Base-by-base conservation (phyloP, 2,113 vertebrate genomes). In the Anas platyrhynchos region DNA sequence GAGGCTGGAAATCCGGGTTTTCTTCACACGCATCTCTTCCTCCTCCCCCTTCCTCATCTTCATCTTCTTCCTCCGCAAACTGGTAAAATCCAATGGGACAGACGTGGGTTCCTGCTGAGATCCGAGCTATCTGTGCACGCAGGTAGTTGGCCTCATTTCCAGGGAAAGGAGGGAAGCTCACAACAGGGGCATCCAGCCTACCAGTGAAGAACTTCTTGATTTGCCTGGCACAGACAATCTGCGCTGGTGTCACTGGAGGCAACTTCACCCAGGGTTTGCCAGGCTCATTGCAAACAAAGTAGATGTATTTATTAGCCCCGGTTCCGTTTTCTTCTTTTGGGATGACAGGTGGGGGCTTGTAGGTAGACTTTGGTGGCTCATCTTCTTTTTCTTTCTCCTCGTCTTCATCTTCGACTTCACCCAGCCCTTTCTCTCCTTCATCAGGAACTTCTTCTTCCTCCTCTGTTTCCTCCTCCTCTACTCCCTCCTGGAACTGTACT, bases 121-220 rank as follows among this genome's bases (percentile, higher is more conserved):
- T 99, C 5, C 99, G 98, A 69, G 99, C 99, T 27, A 99, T 99
- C 95, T 99, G 99, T 26, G 99, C 98, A 9, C 99, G 97, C 85
- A 99, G 96, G 80, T 99, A 99, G 95, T 99, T 99, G 86, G 98
- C 96, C 94, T 99, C 99, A 21, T 98, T 99, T 46, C 99, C 99
- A 16, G 98, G 99, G 95, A 99, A 99, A 32, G 99, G 99, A 6
- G 99, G 99, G 82, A 98, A 99, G 94, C 98, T 99, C 72, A 98
- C 79, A 32, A 99, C 29, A 13, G 98, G 98, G 31, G 97, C 90
- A 54, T 99, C 98, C 59, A 99, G 98, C 29, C 88, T 96, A 11
- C 99, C 99, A 1, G 98, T 99, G 97, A 99, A 99, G 95, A 99
- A 98, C 91, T 99, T 99, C 76, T 97, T 98, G 88, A 99, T 99